Evolutionary conservation across 2,888 invertebrate species (phyloP), one percentile per base, ranked within the genome.

Genomic region (Drosophila tanythrix): DNA sequence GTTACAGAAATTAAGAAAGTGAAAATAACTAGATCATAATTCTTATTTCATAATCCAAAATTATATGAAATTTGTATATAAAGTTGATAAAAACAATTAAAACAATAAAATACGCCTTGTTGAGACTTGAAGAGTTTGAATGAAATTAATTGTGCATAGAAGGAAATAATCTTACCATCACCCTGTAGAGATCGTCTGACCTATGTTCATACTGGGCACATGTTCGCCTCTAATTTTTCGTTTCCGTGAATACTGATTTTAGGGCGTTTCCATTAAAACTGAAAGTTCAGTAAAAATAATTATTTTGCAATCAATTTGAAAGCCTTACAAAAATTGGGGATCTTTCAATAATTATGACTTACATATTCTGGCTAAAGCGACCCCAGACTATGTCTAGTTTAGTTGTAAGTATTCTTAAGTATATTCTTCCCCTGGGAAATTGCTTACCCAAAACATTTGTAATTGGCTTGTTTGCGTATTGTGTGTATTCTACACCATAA

Each of bases 1-100:
- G 90, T 92, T 97, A 71, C 96, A 96, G 90, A 95, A 95, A 82
- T 93, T 95, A 71, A 95, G 95, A 90, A 96, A 96, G 92, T 95
- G 89, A 70, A 65, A 11, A 18, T 48, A 10, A 46, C 29, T 29
- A 40, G 0, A 3, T 15, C 1, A 25, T 13, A 35, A 21, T 40
- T 15, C 10, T 18, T 21, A 8, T 1, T 18, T 8, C 13, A n/a
- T n/a, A 13, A 38, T 27, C 46, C 1, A 15, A 38, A 67, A 59
- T 13, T 25, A 11, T 35, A 43, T 3, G 11, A 25, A 31, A 43
- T 2, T 11, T 43, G 35, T 35, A 56, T 31, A 48, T 25, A 36
- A 51, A 29, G 29, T 55, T 11, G 27, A 27, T 51, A 11, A 29
- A 51, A 51, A 1, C 18, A 31, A 31, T 56, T 57, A 4, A 13